phyloP scores from a whole-genome alignment of 1,140 invertebrate species.

The Nymphalis io region DNA sequence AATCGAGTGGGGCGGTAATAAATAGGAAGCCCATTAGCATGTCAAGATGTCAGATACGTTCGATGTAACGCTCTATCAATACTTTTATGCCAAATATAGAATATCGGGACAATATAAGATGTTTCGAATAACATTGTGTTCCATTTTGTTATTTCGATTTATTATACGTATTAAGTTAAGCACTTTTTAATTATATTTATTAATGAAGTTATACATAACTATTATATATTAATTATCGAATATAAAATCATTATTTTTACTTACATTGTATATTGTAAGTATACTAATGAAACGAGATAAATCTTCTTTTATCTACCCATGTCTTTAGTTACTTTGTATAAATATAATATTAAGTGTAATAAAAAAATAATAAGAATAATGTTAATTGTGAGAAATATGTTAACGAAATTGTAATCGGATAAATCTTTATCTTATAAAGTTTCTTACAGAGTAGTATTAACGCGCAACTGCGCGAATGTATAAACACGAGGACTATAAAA shows the following conservation, averaged over 20 bases:
- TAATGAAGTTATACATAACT: no score
- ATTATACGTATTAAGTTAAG: background rate
- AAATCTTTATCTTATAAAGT: background rate
- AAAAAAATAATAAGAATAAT: no score
- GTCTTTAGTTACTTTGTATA: no score
- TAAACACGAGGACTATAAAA: constrained; percentile 35
- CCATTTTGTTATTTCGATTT: background rate
- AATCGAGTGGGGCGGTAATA: constrained; percentile 34
- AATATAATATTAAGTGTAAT: no score
- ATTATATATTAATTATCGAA: no score
- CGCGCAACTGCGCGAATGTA: constrained; percentile 21
- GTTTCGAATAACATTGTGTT: background rate
- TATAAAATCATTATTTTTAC: no score
- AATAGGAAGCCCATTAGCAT: constrained; percentile 40
- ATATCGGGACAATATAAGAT: background rate
- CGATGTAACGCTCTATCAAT: constrained; percentile 26
- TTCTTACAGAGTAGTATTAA: constrained; percentile 9
- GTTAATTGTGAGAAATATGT: no score
- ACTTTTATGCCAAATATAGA: constrained; percentile 24
- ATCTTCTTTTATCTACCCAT: no score
- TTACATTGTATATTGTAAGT: no score
- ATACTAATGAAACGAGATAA: no score
- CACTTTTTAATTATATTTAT: no score
- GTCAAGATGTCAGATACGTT: constrained; percentile 34
- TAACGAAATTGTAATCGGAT: no score